phyloP scores from a whole-genome alignment of 2,113 vertebrate species.

The Nycticorax nycticorax region DNA sequence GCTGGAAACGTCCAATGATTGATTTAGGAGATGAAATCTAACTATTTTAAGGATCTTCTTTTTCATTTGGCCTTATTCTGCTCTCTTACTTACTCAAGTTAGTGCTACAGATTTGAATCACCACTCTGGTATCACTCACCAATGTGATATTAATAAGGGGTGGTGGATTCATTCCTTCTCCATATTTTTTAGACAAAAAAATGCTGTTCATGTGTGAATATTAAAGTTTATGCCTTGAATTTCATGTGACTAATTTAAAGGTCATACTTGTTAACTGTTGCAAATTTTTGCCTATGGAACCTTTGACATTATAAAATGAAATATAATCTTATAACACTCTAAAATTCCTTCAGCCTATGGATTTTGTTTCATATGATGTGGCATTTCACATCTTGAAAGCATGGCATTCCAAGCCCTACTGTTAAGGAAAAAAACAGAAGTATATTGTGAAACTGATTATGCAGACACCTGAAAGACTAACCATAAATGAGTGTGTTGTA shows the following conservation, averaged over 20 bases:
- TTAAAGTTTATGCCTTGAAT: slow-evolving; percentile 73
- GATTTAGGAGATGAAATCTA: neutral
- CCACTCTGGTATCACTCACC: neutral
- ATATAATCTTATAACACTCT: slow-evolving; percentile 71
- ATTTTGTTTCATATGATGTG: slow-evolving; percentile 72
- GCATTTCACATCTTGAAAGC: slow-evolving; percentile 67
- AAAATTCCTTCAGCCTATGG: slow-evolving; percentile 69
- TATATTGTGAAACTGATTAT: slow-evolving; percentile 52
- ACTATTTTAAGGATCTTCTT: neutral
- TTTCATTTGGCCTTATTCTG: neutral
- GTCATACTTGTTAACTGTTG: slow-evolving; percentile 75
- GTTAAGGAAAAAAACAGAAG: neutral
- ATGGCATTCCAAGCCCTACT: slow-evolving; percentile 48
- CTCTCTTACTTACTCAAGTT: neutral
- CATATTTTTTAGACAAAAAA: neutral
- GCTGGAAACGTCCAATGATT: neutral
- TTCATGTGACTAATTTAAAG: slow-evolving; percentile 77
- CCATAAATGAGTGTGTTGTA: neutral
- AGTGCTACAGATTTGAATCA: neutral
- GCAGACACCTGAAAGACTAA: slow-evolving; percentile 17
- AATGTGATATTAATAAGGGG: neutral
- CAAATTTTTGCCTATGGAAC: slow-evolving; percentile 73
- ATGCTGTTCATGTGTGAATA: slow-evolving; percentile 35
- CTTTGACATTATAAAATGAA: slow-evolving; percentile 78
- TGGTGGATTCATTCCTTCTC: neutral